These are phyloP conservation scores for Mola mola DNA, from an alignment of 2,113 vertebrate species.

Conservation along the genomic window DNA sequence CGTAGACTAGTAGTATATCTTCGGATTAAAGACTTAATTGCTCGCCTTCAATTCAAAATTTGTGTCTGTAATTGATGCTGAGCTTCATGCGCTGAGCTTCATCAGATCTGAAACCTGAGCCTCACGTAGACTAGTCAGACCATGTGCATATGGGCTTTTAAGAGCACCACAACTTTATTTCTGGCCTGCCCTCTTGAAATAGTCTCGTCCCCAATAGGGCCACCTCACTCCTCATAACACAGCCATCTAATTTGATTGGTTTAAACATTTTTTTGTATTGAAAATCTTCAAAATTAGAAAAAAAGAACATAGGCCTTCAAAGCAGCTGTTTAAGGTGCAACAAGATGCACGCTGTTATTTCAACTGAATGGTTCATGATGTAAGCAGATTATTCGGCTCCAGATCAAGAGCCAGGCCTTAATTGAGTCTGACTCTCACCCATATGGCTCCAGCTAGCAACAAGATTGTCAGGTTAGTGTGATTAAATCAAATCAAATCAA, in stretches of 20 bases:
- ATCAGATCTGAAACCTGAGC: slow-evolving; percentile 49
- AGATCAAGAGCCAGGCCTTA: slow-evolving; percentile 12
- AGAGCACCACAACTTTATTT: slow-evolving; percentile 32
- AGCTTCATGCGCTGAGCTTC: neutral
- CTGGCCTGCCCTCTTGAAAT: slow-evolving; percentile 43
- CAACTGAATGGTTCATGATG: slow-evolving; percentile 6
- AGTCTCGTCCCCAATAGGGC: slow-evolving; percentile 12
- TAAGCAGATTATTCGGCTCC: slow-evolving; percentile 45
- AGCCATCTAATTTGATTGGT: slow-evolving; percentile 7
- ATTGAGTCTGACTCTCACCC: slow-evolving; percentile 22
- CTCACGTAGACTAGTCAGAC: neutral
- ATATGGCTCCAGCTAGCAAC: slow-evolving; percentile 13
- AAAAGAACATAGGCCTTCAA: neutral
- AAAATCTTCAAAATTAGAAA: no score
- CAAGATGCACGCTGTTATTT: neutral
- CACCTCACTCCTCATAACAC: slow-evolving; percentile 15
- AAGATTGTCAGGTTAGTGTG: neutral
- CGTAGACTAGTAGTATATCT: neutral
- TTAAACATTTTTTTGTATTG: no score
- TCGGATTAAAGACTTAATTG: neutral
- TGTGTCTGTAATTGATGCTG: slow-evolving; percentile 20
- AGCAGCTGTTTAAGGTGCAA: accelerated
- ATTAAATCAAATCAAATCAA: no score
- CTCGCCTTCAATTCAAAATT: slow-evolving; percentile 16
- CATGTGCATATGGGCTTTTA: slow-evolving; percentile 17